These are phyloP conservation scores for Linyphia triangularis DNA, from an alignment of 2,888 invertebrate species.

Conservation along the genomic window DNA sequence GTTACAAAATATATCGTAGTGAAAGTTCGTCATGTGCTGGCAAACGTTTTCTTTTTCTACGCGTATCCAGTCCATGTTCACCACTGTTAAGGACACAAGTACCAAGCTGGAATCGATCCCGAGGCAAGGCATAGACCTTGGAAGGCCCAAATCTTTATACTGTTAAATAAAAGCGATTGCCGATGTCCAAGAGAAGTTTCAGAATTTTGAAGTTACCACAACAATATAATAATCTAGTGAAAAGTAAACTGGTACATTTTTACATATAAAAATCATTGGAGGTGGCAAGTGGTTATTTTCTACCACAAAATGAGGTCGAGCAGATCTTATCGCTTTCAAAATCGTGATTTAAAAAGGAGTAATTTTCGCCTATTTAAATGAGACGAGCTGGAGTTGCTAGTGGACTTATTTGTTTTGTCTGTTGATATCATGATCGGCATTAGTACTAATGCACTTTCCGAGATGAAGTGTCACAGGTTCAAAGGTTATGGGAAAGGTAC, in stretches of 20 bases:
- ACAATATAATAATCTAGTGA: too few relatives aligned
- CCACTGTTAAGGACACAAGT: too few relatives aligned
- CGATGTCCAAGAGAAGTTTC: too few relatives aligned
- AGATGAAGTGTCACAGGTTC: constrained; percentile 6
- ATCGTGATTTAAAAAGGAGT: constrained; percentile 63
- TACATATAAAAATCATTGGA: constrained; percentile 13
- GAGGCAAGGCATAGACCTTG: too few relatives aligned
- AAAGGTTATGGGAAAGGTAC: constrained; percentile 50
- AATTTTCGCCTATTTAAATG: constrained; percentile 69
- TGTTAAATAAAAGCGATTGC: too few relatives aligned
- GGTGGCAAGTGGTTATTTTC: constrained; percentile 50
- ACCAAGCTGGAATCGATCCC: too few relatives aligned
- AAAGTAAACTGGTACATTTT: constrained; percentile 24
- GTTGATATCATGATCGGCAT: constrained; percentile 29
- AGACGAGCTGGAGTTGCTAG: constrained; percentile 40
- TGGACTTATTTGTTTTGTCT: constrained; percentile 42
- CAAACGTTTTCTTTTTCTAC: too few relatives aligned
- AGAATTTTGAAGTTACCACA: too few relatives aligned
- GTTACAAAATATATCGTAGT: too few relatives aligned
- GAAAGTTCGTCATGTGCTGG: too few relatives aligned
- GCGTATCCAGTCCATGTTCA: too few relatives aligned
- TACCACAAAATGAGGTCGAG: constrained; percentile 36
- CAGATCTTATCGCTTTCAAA: constrained; percentile 45
- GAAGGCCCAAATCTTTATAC: too few relatives aligned
- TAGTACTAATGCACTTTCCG: constrained; percentile 41